Conservation (phyloP, 2,797 vertebrate species). For the Sphenodon punctatus region DNA sequence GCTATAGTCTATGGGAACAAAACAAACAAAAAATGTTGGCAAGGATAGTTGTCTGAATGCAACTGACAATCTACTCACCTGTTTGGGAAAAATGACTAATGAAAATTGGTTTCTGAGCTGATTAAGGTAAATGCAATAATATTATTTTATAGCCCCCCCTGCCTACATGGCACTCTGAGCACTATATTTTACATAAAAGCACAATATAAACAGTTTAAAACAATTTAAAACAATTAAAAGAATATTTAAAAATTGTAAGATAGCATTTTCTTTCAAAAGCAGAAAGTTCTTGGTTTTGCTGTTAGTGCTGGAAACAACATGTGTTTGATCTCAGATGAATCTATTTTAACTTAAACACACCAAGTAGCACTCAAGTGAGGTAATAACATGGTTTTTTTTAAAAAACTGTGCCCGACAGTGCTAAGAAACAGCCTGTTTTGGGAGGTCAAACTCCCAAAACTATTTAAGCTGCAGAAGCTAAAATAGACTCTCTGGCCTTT, state of each 20-base stretch:
- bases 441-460: background rate
- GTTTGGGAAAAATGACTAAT: no score
- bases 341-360: slow-evolving; percentile 22
- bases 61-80: no score
- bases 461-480: background rate
- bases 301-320: background rate
- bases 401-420: background rate
- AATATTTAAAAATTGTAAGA: no score
- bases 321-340: slow-evolving; percentile 53
- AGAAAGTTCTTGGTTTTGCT: slow-evolving; percentile 28
- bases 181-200: no score
- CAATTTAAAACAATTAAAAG: no score
- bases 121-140: slow-evolving; percentile 35
- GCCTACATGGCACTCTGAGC: no score
- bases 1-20: slow-evolving; percentile 88
- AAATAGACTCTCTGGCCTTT: background rate
- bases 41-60: no score
- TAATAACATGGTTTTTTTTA: background rate
- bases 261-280: slow-evolving; percentile 5
- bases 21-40: background rate
- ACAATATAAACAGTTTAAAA: no score
- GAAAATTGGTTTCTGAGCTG: slow-evolving; percentile 17
- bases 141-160: no score
- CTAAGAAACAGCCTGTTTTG: background rate
- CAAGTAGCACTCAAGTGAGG: slow-evolving; percentile 20